phyloP scores from a whole-genome alignment of 1,140 invertebrate genomes.

The Drepana arcuata region DNA sequence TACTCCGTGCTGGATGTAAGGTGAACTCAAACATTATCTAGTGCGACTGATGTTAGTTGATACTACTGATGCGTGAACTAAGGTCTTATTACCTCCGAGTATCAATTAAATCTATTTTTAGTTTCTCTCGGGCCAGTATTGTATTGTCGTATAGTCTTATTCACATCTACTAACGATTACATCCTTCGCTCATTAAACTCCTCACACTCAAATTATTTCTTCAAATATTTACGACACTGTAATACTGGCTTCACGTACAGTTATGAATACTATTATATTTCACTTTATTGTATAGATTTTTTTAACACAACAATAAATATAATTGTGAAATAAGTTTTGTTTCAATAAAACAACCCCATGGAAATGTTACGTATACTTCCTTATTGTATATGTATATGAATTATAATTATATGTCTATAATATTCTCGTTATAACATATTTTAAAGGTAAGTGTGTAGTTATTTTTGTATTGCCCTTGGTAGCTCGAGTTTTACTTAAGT shows the following conservation, averaged over 20 bases:
- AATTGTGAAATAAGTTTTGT: conserved; percentile 59
- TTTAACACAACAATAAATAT: conserved; percentile 71
- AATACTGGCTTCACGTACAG: conserved; percentile 39
- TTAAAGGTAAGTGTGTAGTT: no score
- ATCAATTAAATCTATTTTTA: conserved; percentile 67
- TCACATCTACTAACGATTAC: neutral
- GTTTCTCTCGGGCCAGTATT: conserved; percentile 32
- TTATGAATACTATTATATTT: conserved; percentile 58
- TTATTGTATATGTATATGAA: no score
- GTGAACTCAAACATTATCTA: conserved; percentile 29
- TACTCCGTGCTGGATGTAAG: conserved; percentile 15
- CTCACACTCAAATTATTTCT: conserved; percentile 10
- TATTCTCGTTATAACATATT: no score
- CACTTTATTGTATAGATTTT: conserved; percentile 69
- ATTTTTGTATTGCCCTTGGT: no score
- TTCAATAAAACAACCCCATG: no score
- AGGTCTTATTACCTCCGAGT: conserved; percentile 70
- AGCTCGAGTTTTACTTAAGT: no score
- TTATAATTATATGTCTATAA: no score
- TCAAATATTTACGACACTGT: conserved; percentile 29
- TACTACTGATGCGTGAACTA: conserved; percentile 53
- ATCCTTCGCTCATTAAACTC: neutral
- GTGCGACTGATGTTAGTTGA: conserved; percentile 61
- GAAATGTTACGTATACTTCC: no score
- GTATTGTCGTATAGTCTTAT: conserved; percentile 22